Evolutionary conservation across 2,113 vertebrate species (phyloP).

Genomic region (Apus apus): DNA sequence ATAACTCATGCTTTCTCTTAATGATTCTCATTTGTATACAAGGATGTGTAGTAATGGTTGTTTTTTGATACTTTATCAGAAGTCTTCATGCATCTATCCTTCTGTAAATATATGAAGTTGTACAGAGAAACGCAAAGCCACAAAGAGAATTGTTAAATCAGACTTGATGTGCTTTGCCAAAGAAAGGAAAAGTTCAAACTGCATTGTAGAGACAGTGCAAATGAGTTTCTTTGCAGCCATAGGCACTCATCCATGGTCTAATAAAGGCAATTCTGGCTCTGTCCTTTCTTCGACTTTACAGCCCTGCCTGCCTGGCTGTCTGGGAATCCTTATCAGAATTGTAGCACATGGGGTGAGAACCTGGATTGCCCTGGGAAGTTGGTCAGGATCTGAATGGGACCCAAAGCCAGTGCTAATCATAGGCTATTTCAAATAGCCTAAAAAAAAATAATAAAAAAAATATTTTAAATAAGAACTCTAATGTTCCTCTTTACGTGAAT

Average conservation of each 20-base stretch:
- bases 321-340: slow-evolving; percentile 65
- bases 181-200: slow-evolving; percentile 68
- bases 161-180: slow-evolving; percentile 63
- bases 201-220: slow-evolving; percentile 56
- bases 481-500: background rate
- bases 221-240: slow-evolving; percentile 35
- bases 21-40: background rate
- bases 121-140: slow-evolving; percentile 59
- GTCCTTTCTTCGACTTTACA: slow-evolving; percentile 4
- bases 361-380: slow-evolving; percentile 64
- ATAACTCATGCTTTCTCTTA: slow-evolving; percentile 4
- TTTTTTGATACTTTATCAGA: slow-evolving; percentile 27
- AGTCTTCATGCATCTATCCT: slow-evolving; percentile 30
- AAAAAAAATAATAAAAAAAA: background rate
- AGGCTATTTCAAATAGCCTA: background rate
- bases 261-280: slow-evolving; percentile 47
- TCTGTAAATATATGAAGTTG: slow-evolving; percentile 60
- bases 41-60: background rate
- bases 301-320: background rate
- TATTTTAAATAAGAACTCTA: background rate
- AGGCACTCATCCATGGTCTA: background rate
- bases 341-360: slow-evolving; percentile 28
- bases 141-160: slow-evolving; percentile 66
- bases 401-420: background rate
- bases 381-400: background rate